Evolutionary conservation across 2,888 invertebrate species (phyloP), one percentile per base, ranked within the genome.

Genomic region (Pseudolycoriella hygida): DNA sequence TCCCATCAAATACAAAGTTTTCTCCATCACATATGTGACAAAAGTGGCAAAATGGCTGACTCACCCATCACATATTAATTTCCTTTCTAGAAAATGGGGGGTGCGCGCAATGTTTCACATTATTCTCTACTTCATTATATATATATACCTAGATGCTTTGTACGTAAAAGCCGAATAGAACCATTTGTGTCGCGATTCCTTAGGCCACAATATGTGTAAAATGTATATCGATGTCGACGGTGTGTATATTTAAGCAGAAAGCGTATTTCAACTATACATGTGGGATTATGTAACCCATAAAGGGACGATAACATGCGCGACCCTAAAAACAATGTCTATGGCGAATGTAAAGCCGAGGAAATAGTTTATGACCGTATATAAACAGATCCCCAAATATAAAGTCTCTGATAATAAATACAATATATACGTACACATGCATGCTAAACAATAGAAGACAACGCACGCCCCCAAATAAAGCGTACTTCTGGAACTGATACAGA

Each of bases 361-460:
- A 41, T 41, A 41, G 41, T 41, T 41, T 41, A 41, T 41, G 41
- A 41, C 41, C 41, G 25, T 41, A 41, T 41, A 25, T n/a, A 41
- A 19, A 41, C 14, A 41, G 12, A 34, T 34, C 15, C 34, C 34
- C 15, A 17, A 15, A 39, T n/a, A 19, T 40, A 40, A 18, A 17
- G 19, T 14, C 38, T 17, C 38, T 14, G 17, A 10, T 38, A 38
- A 38, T 38, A 38, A 17, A 15, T 38, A 15, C 17, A 38, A 15
- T 17, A n/a, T 38, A 15, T 8, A 38, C 3, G 4, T 34, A 14
- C 12, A 34, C 15, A 25, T 25, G 25, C 8, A 25, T 25, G 25
- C 25, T 8, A 25, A 25, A 25, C 25, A 25, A 25, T 25, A 25
- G 25, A 25, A 25, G 15, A 37, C n/a, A 39, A 39, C 39, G 39